Percentiles rank a stretch among this genome's conserved stretches.
Conservation (phyloP, 2,113 vertebrate genomes). For the Pelecanoides urinatrix region DNA sequence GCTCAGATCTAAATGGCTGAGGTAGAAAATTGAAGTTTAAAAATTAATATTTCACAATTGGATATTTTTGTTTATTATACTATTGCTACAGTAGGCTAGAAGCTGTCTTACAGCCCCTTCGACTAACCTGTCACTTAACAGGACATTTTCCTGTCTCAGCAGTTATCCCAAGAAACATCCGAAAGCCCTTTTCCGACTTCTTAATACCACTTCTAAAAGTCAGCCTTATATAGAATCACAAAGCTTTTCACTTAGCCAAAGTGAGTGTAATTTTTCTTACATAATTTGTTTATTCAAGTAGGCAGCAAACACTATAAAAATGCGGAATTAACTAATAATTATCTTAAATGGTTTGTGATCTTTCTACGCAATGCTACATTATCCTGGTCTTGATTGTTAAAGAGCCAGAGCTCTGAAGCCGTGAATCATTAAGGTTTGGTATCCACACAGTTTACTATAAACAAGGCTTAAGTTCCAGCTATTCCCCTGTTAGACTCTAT, state of each 20-base stretch:
- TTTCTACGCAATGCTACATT: neutral
- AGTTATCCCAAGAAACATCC: neutral
- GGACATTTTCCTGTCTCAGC: neutral
- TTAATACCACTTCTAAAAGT: neutral
- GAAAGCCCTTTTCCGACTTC: neutral
- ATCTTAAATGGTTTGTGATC: neutral
- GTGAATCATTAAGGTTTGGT: neutral
- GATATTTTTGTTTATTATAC: neutral
- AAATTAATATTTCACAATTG: neutral
- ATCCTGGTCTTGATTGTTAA: neutral
- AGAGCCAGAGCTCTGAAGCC: neutral
- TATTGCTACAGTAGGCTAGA: neutral
- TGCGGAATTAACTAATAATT: neutral
- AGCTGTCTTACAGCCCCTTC: neutral
- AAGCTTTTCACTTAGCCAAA: neutral
- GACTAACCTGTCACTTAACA: neutral
- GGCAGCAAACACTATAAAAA: neutral
- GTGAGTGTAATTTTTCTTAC: neutral
- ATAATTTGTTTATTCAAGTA: neutral
- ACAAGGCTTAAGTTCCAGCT: slow-evolving; percentile 20
- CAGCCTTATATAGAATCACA: neutral
- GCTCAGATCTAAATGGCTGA: neutral
- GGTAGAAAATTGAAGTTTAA: neutral
- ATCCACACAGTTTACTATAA: slow-evolving; percentile 32
- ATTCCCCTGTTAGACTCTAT: neutral